Evolutionary conservation across 2,113 vertebrate species (phyloP).

Genomic region (Carettochelys insculpta): DNA sequence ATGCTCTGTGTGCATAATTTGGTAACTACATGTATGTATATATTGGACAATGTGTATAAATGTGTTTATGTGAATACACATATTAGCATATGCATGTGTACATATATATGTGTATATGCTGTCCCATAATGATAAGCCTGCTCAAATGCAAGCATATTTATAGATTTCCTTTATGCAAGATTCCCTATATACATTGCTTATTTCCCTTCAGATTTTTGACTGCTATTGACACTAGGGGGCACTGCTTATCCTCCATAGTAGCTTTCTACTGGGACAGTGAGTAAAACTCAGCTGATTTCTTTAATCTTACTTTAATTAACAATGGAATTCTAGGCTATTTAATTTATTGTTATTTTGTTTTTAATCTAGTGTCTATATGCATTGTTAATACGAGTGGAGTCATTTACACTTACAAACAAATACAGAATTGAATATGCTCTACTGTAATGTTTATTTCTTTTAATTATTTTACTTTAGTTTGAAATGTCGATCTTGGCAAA

Average conservation of each 20-base stretch:
- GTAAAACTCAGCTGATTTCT: constrained; percentile 78
- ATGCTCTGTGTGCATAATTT: background rate
- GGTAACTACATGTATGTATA: background rate
- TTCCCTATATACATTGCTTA: background rate
- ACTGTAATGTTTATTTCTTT: constrained; percentile 40
- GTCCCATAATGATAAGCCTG: background rate
- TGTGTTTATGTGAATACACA: background rate
- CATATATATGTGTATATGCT: background rate
- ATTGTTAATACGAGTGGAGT: constrained; percentile 70
- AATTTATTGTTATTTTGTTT: constrained; percentile 61
- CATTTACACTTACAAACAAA: constrained; percentile 70
- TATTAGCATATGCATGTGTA: background rate
- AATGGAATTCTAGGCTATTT: constrained; percentile 53
- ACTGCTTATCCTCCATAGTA: constrained; percentile 92
- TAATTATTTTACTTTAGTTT: constrained; percentile 38
- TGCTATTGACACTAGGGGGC: constrained; percentile 95
- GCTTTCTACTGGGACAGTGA: constrained; percentile 72
- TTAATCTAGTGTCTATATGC: constrained; percentile 56
- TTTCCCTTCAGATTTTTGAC: constrained; percentile 62
- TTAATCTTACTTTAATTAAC: constrained; percentile 83
- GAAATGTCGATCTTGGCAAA: constrained; percentile 80
- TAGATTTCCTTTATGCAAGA: constrained; percentile 12
- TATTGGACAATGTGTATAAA: background rate
- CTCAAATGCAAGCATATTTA: background rate
- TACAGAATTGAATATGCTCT: constrained; percentile 64